A percentile compares a stretch with the other conserved stretches of the same genome.
These are phyloP conservation scores for Aphelenchoides avenae DNA, from an alignment of 1,140 invertebrate genomes.

Conservation along the genomic window DNA sequence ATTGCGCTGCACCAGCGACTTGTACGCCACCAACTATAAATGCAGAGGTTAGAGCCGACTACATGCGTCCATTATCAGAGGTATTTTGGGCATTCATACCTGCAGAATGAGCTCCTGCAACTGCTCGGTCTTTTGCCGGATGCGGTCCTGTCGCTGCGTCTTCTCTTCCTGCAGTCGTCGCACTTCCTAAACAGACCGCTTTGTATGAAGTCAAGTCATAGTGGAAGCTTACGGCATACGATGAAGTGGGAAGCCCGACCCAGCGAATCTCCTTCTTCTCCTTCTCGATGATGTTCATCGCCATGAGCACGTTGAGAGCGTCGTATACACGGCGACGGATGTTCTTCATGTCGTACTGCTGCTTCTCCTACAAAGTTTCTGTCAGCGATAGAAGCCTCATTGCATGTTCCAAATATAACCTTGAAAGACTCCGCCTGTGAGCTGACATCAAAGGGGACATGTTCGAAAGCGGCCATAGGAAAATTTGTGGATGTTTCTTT, in stretches of 20 bases:
- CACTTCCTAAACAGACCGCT: slow-evolving; percentile 41
- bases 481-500: not conserved
- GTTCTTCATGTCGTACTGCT: slow-evolving; percentile 98
- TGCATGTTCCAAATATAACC: too few relatives aligned
- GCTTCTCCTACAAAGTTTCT: slow-evolving; percentile 60
- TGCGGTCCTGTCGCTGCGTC: slow-evolving; percentile 76
- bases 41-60: slow-evolving; percentile 34
- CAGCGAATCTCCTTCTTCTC: slow-evolving; percentile 99
- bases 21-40: slow-evolving; percentile 95
- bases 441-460: not conserved
- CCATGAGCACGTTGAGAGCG: slow-evolving; percentile 98
- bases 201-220: too few relatives aligned
- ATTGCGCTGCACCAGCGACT: slow-evolving; percentile 78
- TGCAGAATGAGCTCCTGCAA: slow-evolving; percentile 85
- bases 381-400: too few relatives aligned
- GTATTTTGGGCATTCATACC: slow-evolving; percentile 61
- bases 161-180: slow-evolving; percentile 69
- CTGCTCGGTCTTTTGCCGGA: slow-evolving; percentile 87
- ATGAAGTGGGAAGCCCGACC: slow-evolving; percentile 95
- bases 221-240: slow-evolving; percentile 67
- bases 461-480: not conserved
- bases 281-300: slow-evolving; percentile 99
- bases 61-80: slow-evolving; percentile 8
- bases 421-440: not conserved
- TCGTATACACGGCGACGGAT: slow-evolving; percentile 96